Evolutionary conservation across 2,888 invertebrate genomes (phyloP).

Genomic region (Ichneumoninae sp.): DNA sequence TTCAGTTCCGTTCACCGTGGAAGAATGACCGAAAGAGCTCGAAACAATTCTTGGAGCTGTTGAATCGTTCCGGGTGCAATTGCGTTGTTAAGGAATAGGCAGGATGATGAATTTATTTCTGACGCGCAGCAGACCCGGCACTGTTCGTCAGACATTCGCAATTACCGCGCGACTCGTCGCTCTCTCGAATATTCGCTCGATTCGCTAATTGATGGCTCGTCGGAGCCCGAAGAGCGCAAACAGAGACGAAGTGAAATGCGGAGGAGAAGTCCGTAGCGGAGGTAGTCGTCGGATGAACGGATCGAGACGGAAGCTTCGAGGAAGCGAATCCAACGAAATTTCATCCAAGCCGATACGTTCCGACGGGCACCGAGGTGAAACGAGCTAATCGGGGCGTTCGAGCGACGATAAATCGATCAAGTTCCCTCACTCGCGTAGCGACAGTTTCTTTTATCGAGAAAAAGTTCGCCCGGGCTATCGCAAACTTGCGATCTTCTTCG

Average conservation of each 20-base stretch:
- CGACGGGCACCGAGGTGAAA: slow-evolving; percentile 29
- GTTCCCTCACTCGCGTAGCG: background rate
- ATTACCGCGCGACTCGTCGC: slow-evolving; percentile 22
- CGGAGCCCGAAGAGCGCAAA: slow-evolving; percentile 4
- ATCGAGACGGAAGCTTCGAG: slow-evolving; percentile 34
- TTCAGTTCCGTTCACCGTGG: background rate
- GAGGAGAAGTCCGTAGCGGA: background rate
- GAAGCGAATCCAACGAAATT: slow-evolving; percentile 50
- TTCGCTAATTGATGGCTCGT: slow-evolving; percentile 49
- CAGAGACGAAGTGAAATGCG: slow-evolving; percentile 33
- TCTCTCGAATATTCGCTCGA: slow-evolving; percentile 44
- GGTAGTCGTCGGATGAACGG: slow-evolving; percentile 31
- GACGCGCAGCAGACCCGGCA: slow-evolving; percentile 5
- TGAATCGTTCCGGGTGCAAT: background rate
- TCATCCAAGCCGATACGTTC: slow-evolving; percentile 32
- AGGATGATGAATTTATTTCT: slow-evolving; percentile 35
- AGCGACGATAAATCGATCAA: slow-evolving; percentile 32
- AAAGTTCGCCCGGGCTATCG: background rate
- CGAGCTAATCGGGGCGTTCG: slow-evolving; percentile 39
- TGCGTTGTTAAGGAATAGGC: slow-evolving; percentile 9
- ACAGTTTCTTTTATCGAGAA: slow-evolving; percentile 18
- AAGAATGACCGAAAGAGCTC: background rate
- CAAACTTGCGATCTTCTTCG: background rate
- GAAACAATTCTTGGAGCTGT: background rate
- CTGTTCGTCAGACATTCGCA: slow-evolving; percentile 25